Evolutionary conservation across 2,888 invertebrate genomes (phyloP), one percentile per base, ranked within the genome.

Genomic region (Acanthosepion pharaonis): DNA sequence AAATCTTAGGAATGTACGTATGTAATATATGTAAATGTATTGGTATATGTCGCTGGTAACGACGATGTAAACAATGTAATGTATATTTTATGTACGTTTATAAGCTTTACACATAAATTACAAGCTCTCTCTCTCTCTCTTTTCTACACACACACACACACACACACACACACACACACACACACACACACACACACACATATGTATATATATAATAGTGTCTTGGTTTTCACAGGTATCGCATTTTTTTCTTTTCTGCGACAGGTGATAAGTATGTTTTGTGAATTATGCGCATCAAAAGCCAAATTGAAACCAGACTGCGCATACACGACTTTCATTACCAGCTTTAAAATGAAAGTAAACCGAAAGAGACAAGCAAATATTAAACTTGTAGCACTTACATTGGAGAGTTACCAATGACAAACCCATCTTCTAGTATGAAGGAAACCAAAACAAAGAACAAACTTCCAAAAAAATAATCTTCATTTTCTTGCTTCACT

Each of bases 241-340:
- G n/a, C 78, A 78, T 78, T 33, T 33, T 33, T n/a, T 78, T 33
- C n/a, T 78, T n/a, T n/a, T n/a, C 11, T 78, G 78, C n/a, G 78
- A 78, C 78, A 78, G 78, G 78, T 78, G 78, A 78, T 78, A 78
- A 78, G 78, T 78, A 78, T 78, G 78, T 78, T 78, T 78, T 78
- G 18, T 78, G 78, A 78, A 78, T 78, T 18, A 78, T 78, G 78
- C 78, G 78, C 78, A 78, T 78, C 78, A 33, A 2, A 78, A 78
- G 2, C 78, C n/a, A 33, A 78, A n/a, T 78, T 78, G 33, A 78
- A 78, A 8, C n/a, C n/a, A 78, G n/a, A 33, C 78, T 78, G 78
- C 78, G 78, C 78, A n/a, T 78, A 78, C n/a, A 78, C 15, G n/a
- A 78, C n/a, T 78, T 59, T 59, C 59, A 59, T 59, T 59, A 20